Evolutionary conservation across 2,888 invertebrate genomes (phyloP), one percentile per base, ranked within the genome.

Genomic region (Aporophyla lueneburgensis): DNA sequence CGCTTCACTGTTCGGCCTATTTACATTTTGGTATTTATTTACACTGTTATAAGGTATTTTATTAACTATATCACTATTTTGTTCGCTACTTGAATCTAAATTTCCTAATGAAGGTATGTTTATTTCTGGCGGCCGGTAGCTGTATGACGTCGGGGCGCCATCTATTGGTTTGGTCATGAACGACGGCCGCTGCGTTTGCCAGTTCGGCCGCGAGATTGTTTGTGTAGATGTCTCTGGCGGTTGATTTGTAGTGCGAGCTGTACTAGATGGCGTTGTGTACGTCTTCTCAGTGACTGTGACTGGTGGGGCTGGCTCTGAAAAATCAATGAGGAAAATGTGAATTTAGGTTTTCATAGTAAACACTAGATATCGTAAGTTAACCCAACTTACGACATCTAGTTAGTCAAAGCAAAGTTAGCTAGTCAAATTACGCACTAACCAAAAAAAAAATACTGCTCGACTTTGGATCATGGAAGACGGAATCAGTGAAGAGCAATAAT

Each of bases 11-110:
- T 91, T 95, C 91, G 96, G 96, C 92, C 94, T 96, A 96, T 96
- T 95, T 96, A 96, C 94, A 96, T 95, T 96, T 96, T 96, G 96
- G 95, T 96, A 96, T 93, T 96, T 96, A 96, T 96, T 96, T 95
- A 96, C 95, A 96, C 93, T 96, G 96, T 93, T 96, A 96, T 96
- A 96, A 88, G 94, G 92, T 95, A 96, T 93, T 96, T 96, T 96
- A 96, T 96, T 93, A 95, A 95, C 96, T 96, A 96, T 95, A 96
- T 96, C 96, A 96, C 96, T 96, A 94, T 96, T 96, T 95, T 96
- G 95, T 94, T 96, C 96, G 94, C 93, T 95, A 95, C 93, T 95
- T 92, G 95, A 93, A 91, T 93, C 95, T 96, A 96, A 92, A 92
- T 93, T 95, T 91, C 93, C 94, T 94, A 95, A 89, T 81, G 95